phyloP scores from a whole-genome alignment of 1,140 invertebrate genomes.

The Melanaphis sacchari region DNA sequence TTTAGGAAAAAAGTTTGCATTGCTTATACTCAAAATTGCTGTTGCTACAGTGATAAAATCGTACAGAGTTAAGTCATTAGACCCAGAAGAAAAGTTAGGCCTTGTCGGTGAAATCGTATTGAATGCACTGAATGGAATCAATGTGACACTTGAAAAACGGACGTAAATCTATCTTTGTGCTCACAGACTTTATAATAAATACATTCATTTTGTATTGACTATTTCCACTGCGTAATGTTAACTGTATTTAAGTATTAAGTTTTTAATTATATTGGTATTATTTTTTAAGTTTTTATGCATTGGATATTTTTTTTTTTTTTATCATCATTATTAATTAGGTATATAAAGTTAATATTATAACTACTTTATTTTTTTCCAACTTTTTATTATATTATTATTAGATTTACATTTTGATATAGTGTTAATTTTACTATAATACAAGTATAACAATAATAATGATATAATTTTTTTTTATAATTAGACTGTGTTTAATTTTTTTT shows the following conservation, averaged over 20 bases:
- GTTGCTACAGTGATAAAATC: conserved; percentile 66
- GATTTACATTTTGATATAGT: neutral
- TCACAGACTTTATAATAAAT: neutral
- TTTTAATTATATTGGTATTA: conserved; percentile 3
- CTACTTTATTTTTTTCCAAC: neutral
- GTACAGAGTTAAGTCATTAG: conserved; percentile 63
- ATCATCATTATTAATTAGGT: neutral
- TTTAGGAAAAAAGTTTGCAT: conserved; percentile 69
- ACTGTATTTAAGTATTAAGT: neutral
- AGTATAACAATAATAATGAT: neutral
- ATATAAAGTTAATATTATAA: neutral
- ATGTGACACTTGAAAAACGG: conserved; percentile 54
- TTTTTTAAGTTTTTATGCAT: neutral
- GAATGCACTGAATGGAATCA: conserved; percentile 43
- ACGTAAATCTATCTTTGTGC: neutral
- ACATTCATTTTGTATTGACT: neutral
- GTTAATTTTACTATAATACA: neutral
- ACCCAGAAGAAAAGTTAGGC: conserved; percentile 47
- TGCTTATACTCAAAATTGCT: conserved; percentile 69
- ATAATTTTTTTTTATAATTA: neutral
- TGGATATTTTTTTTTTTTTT: neutral
- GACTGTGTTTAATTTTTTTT: neutral
- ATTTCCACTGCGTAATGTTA: neutral
- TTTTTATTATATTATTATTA: neutral
- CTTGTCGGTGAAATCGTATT: conserved; percentile 56